Base-by-base conservation (phyloP, 2,113 vertebrate genomes). In the Ondatra zibethicus region DNA sequence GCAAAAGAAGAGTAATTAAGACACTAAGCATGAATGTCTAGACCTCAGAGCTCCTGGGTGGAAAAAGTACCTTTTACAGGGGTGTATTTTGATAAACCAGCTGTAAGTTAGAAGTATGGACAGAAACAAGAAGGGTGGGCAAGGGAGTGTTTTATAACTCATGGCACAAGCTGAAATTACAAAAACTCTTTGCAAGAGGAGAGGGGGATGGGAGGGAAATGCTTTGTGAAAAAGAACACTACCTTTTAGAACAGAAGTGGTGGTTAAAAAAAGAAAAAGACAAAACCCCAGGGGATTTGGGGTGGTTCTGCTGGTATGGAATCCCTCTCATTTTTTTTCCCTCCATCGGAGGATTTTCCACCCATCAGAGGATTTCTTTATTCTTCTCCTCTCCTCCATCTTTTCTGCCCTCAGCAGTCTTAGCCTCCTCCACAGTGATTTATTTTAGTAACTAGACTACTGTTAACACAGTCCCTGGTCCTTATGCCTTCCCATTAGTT, bases 171-270 rank as follows among this genome's bases (percentile, higher is more conserved):
- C 12, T 58, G 33, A 63, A 94, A 87, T 89, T 87, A 82, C 45
- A 82, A 77, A 76, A 88, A 31, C 50, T 91, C 45, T 80, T 75
- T 87, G 86, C 7, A 31, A 63, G 78, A 92, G 95, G 94, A 94
- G 33, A 39, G 23, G 29, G 84, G 68, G 33, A 80, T 88, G 31
- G 13, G 50, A 93, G 86, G 61, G 61, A 97, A 72, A 72, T 72
- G 68, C 61, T 82, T 76, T n/a, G 21, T 73, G 82, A 75, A 89
- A 87, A 33, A 58, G 70, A 65, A 87, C 66, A 78, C 29, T 42
- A 68, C 29, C 73, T 93, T 86, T 82, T 81, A 72, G 63, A 93
- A 36, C 66, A 80, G 80, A 39, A 75, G 58, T 33, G 45, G 89
- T 76, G n/a, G 25, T 31, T 78, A 77, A 78, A 39, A 27, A 39